Conservation (phyloP, 2,113 vertebrate species). For the Epinephelus cyanopodus region DNA sequence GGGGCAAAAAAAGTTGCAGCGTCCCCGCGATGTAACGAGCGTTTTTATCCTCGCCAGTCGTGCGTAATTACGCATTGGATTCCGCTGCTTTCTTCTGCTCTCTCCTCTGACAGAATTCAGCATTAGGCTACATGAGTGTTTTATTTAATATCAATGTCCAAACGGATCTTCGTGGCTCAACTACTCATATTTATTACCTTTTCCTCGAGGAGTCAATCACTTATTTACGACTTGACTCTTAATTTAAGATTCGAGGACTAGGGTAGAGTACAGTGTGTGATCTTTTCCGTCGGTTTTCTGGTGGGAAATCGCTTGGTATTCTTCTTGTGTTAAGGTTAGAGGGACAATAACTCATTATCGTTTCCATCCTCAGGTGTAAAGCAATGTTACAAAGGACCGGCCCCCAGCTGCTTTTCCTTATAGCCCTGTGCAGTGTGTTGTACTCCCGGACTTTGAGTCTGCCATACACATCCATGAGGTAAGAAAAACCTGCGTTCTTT, state of each 20-base stretch:
- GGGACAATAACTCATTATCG: not conserved
- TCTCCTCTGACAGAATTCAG: not conserved
- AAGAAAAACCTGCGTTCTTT: constrained; percentile 48
- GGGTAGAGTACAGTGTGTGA: not conserved
- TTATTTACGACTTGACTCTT: not conserved
- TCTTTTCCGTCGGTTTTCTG: not conserved
- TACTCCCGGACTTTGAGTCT: constrained; percentile 88
- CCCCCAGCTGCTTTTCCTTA: constrained; percentile 87
- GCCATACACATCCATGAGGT: constrained; percentile 90
- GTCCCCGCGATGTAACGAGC: not conserved
- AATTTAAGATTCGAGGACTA: not conserved
- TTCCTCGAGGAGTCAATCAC: not conserved
- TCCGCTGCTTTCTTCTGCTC: not conserved
- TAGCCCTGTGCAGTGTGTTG: constrained; percentile 88
- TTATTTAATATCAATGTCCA: not conserved
- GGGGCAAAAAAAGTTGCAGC: not conserved
- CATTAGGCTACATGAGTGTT: not conserved
- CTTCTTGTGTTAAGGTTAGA: not conserved
- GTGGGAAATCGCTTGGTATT: not conserved
- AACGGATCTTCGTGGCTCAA: not conserved
- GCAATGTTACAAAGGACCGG: constrained; percentile 90
- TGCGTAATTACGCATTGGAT: constrained; percentile 51
- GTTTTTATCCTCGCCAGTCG: not conserved
- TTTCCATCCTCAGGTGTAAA: constrained; percentile 74
- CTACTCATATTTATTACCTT: not conserved